These are phyloP conservation scores for Epistrophe grossulariae DNA, from an alignment of 2,888 invertebrate species.

Conservation along the genomic window DNA sequence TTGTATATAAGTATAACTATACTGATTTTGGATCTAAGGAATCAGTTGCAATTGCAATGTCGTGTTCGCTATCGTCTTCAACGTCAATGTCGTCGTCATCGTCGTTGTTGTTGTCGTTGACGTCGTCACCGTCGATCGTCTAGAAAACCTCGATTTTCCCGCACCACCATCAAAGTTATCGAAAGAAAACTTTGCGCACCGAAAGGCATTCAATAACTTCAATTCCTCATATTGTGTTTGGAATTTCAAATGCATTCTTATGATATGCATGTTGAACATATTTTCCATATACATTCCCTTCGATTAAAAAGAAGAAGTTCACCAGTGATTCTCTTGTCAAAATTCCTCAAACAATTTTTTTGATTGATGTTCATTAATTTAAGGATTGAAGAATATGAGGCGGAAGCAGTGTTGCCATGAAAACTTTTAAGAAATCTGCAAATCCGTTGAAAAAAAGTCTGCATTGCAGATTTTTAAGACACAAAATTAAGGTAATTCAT, in stretches of 20 bases:
- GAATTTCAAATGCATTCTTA: constrained; percentile 72
- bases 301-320: constrained; percentile 4
- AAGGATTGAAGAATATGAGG: too few relatives aligned
- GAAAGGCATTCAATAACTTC: constrained; percentile 74
- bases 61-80: constrained; percentile 32
- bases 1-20: constrained; percentile 14
- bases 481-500: too few relatives aligned
- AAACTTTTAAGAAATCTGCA: too few relatives aligned
- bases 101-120: neutral
- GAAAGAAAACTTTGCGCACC: constrained; percentile 50
- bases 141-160: constrained; percentile 4
- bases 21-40: constrained; percentile 24
- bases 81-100: constrained; percentile 17
- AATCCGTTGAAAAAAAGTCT: too few relatives aligned
- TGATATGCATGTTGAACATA: constrained; percentile 68
- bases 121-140: constrained; percentile 22
- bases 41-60: constrained; percentile 59
- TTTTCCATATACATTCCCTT: constrained; percentile 19
- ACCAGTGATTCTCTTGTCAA: neutral
- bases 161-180: constrained; percentile 13
- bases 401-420: too few relatives aligned
- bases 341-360: too few relatives aligned
- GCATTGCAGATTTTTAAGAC: too few relatives aligned
- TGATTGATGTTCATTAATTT: too few relatives aligned
- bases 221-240: constrained; percentile 72